Percentiles rank a stretch among this genome's conserved stretches.
Evolutionary conservation across 92 coral and sea anemone species (phyloP).

Genomic region (Bergia sp.): DNA sequence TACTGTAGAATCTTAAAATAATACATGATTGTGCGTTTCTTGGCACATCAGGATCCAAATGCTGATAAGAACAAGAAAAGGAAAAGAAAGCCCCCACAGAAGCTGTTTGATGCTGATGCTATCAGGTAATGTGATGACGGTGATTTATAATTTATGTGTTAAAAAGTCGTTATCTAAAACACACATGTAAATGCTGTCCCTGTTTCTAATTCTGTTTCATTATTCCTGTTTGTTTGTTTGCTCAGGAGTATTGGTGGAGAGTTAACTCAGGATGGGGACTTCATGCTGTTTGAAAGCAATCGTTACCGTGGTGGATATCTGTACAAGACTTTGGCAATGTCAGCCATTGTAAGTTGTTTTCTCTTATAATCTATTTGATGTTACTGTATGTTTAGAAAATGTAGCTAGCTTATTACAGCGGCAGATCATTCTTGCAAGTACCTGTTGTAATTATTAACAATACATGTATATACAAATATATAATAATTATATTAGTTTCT

Average conservation of each 20-base stretch:
- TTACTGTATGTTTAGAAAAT: no score
- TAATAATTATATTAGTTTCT: neutral
- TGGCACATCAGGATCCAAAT: constrained; percentile 49
- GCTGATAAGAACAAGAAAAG: constrained; percentile 85
- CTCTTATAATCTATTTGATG: neutral
- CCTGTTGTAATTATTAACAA: neutral
- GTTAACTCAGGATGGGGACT: constrained; percentile 95
- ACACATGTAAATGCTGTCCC: neutral
- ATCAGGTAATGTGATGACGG: constrained; percentile 68
- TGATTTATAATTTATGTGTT: neutral
- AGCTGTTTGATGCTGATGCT: constrained; percentile 90
- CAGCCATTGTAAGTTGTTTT: constrained; percentile 85
- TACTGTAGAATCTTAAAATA: neutral
- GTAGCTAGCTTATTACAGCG: neutral
- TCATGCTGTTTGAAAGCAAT: constrained; percentile 91
- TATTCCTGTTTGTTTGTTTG: neutral
- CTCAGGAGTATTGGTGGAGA: constrained; percentile 92
- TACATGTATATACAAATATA: neutral
- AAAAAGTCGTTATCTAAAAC: neutral
- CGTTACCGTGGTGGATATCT: constrained; percentile 94
- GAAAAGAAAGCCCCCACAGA: constrained; percentile 90
- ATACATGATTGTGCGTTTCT: neutral
- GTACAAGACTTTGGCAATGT: constrained; percentile 97
- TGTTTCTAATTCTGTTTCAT: neutral
- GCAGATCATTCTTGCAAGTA: neutral